These are phyloP conservation scores for Phenganax subtilis DNA, from an alignment of 92 coral and sea anemone genomes.

Conservation along the genomic window DNA sequence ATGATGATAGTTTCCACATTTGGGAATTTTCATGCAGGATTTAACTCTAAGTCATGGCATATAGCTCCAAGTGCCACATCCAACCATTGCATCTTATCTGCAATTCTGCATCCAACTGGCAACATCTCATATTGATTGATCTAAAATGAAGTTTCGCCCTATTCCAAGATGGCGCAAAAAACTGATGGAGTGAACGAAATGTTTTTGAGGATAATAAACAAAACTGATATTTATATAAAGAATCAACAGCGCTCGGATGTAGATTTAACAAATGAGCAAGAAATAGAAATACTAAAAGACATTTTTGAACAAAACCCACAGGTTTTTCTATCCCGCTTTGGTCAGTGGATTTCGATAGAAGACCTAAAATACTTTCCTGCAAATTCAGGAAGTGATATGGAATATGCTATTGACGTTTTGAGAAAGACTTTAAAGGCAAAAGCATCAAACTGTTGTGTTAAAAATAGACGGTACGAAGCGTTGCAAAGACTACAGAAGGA, in stretches of 20 bases:
- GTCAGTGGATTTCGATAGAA: slow-evolving; percentile 56
- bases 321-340: slow-evolving; percentile 78
- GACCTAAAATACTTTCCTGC: slow-evolving; percentile 63
- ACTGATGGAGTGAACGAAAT: slow-evolving; percentile 41
- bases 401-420: slow-evolving; percentile 57
- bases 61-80: too few relatives aligned
- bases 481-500: slow-evolving; percentile 60
- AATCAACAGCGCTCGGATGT: slow-evolving; percentile 80
- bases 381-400: slow-evolving; percentile 54
- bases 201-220: slow-evolving; percentile 57
- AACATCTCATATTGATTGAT: background rate
- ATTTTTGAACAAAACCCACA: slow-evolving; percentile 56
- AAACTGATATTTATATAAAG: slow-evolving; percentile 58
- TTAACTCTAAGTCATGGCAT: too few relatives aligned
- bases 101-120: too few relatives aligned
- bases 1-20: too few relatives aligned
- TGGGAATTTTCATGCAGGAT: too few relatives aligned
- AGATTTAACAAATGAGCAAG: slow-evolving; percentile 66
- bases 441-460: slow-evolving; percentile 55
- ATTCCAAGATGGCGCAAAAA: slow-evolving; percentile 70
- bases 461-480: slow-evolving; percentile 79
- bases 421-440: slow-evolving; percentile 57
- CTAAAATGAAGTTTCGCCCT: background rate
- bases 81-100: too few relatives aligned
- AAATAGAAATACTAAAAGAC: slow-evolving; percentile 58